Percentiles rank a stretch among this genome's conserved stretches.
phyloP scores from a whole-genome alignment of 2,113 vertebrate genomes.

The Archocentrus centrarchus region DNA sequence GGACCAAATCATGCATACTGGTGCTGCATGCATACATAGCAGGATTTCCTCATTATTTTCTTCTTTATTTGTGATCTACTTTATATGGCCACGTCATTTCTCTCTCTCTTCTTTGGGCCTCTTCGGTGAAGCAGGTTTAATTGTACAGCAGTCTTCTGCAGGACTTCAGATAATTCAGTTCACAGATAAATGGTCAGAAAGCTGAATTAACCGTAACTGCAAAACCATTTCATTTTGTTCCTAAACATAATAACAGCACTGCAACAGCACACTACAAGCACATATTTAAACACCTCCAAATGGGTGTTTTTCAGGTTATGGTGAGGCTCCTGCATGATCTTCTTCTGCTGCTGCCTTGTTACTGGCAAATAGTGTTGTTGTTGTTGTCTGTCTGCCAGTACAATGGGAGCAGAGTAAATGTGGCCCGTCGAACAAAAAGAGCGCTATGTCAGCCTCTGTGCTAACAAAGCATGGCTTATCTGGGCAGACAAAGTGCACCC shows the following conservation, averaged over 20 bases:
- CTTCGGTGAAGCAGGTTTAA: not conserved
- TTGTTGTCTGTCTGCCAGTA: not conserved
- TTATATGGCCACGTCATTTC: not conserved
- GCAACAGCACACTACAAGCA: not conserved
- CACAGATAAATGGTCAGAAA: not conserved
- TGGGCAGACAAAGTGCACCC: slow-evolving; percentile 44
- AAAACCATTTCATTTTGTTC: not conserved
- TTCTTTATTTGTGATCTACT: not conserved
- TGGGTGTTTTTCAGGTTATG: not conserved
- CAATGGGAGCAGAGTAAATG: slow-evolving; percentile 40
- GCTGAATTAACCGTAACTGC: not conserved
- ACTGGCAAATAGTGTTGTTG: slow-evolving; percentile 40
- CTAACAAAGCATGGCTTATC: slow-evolving; percentile 70
- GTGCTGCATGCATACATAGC: not conserved
- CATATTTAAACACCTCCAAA: not conserved
- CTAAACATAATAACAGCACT: not conserved
- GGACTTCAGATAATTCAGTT: not conserved
- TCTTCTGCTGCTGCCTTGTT: slow-evolving; percentile 17
- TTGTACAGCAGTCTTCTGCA: not conserved
- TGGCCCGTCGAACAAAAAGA: slow-evolving; percentile 60
- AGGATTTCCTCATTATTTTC: not conserved
- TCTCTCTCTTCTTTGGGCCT: not conserved
- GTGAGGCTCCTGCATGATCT: not conserved
- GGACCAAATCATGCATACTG: not conserved
- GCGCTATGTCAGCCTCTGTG: slow-evolving; percentile 61